These are phyloP conservation scores for Clostera curtula DNA, from an alignment of 2,888 invertebrate genomes.

Conservation along the genomic window DNA sequence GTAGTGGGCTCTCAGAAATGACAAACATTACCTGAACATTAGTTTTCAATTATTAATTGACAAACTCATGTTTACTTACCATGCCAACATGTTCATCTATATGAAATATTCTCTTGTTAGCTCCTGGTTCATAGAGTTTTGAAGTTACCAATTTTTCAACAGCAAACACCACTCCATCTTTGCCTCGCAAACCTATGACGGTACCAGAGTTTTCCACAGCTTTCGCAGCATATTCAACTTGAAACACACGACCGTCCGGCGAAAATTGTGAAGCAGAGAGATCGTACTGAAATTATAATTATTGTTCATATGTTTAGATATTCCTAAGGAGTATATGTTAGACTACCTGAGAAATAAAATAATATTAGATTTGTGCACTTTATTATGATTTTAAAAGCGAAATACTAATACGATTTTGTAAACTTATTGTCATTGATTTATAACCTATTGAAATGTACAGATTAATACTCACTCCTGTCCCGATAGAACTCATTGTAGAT, in stretches of 20 bases:
- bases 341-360: not conserved
- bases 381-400: conserved; percentile 26
- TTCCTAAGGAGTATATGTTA: too few relatives aligned
- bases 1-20: too few relatives aligned
- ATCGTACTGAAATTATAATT: conserved; percentile 86
- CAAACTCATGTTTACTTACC: too few relatives aligned
- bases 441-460: conserved; percentile 4
- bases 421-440: too few relatives aligned
- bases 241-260: conserved; percentile 98
- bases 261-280: conserved; percentile 99
- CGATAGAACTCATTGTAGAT: conserved; percentile 92
- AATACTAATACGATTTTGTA: too few relatives aligned
- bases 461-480: conserved; percentile 87
- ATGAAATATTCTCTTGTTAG: conserved; percentile 93
- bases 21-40: too few relatives aligned
- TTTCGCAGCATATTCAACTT: conserved; percentile 99
- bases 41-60: too few relatives aligned
- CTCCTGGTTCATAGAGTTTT: conserved; percentile 92
- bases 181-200: conserved; percentile 94
- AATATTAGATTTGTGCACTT: not conserved
- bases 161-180: conserved; percentile 97
- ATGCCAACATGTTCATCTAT: conserved; percentile 96
- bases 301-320: not conserved
- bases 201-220: conserved; percentile 99
- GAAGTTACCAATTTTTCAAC: conserved; percentile 98